These are phyloP conservation scores for Drosophila mimetica DNA, from an alignment of 2,888 invertebrate genomes.

Conservation along the genomic window DNA sequence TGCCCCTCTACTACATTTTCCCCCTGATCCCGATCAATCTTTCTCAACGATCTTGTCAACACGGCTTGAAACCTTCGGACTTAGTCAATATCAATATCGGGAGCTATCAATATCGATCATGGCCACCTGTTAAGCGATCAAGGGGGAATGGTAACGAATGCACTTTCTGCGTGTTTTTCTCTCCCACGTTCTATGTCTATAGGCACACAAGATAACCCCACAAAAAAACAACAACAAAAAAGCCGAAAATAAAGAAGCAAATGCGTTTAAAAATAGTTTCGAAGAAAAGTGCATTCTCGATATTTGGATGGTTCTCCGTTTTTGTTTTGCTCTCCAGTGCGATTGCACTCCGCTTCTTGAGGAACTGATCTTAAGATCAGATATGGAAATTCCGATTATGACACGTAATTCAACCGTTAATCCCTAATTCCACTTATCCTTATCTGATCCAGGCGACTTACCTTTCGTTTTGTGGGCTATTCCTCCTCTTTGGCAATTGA, in stretches of 20 bases:
- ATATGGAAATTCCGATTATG: no score
- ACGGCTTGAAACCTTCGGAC: slow-evolving; percentile 9
- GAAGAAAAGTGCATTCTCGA: slow-evolving; percentile 4
- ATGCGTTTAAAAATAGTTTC: slow-evolving; percentile 40
- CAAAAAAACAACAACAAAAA: background rate
- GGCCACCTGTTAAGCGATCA: background rate
- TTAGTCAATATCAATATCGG: slow-evolving; percentile 24
- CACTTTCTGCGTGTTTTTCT: background rate
- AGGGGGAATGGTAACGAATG: background rate
- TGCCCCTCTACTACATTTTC: background rate
- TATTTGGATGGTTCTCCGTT: slow-evolving; percentile 4
- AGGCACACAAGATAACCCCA: background rate
- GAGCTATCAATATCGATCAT: slow-evolving; percentile 12
- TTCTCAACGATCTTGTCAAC: slow-evolving; percentile 32
- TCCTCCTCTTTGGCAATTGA: slow-evolving; percentile 19
- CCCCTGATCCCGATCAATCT: slow-evolving; percentile 16
- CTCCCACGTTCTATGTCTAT: slow-evolving; percentile 18
- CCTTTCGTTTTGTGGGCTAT: slow-evolving; percentile 12
- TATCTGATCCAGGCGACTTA: slow-evolving; percentile 29
- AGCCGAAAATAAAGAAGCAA: slow-evolving; percentile 21
- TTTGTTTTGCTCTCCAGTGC: slow-evolving; percentile 15
- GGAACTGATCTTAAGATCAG: background rate
- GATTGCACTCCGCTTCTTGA: slow-evolving; percentile 4
- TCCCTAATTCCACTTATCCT: background rate
- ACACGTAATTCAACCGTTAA: background rate